Evolutionary conservation across 2,113 vertebrate species (phyloP).

Genomic region (Amphilophus citrinellus): DNA sequence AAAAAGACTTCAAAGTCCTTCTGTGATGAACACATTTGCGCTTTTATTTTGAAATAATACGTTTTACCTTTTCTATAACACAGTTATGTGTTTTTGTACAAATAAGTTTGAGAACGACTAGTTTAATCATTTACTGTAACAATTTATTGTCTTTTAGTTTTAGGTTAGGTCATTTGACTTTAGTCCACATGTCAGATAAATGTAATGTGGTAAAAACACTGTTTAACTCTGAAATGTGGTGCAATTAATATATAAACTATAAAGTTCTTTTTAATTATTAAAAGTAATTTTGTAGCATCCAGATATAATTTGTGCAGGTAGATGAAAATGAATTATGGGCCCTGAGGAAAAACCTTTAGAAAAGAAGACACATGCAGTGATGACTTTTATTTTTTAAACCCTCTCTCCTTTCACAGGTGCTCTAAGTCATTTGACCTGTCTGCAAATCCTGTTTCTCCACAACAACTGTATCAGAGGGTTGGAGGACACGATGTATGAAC

Average conservation of each 20-base stretch:
- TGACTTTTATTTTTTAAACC: not conserved
- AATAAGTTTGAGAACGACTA: not conserved
- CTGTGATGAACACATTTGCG: not conserved
- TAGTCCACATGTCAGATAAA: not conserved
- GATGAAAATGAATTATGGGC: no score
- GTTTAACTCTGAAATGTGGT: not conserved
- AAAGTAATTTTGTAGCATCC: not conserved
- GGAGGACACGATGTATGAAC: conserved; percentile 24
- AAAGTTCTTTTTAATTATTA: not conserved
- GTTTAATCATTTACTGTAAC: not conserved
- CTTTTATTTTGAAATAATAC: not conserved
- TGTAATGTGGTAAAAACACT: not conserved
- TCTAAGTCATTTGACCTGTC: conserved; percentile 36
- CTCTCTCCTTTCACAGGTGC: not conserved
- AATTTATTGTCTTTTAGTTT: not conserved
- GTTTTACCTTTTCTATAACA: not conserved
- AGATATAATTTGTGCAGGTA: not conserved
- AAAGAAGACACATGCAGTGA: fast-evolving
- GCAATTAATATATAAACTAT: not conserved
- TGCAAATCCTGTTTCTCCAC: conserved; percentile 33
- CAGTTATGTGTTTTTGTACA: not conserved
- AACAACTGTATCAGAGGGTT: conserved; percentile 42
- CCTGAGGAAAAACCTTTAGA: not conserved
- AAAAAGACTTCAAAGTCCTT: no score
- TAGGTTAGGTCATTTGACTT: not conserved